Conservation (phyloP, 92 coral and sea anemone genomes). For the Palythoa caribaeorum region DNA sequence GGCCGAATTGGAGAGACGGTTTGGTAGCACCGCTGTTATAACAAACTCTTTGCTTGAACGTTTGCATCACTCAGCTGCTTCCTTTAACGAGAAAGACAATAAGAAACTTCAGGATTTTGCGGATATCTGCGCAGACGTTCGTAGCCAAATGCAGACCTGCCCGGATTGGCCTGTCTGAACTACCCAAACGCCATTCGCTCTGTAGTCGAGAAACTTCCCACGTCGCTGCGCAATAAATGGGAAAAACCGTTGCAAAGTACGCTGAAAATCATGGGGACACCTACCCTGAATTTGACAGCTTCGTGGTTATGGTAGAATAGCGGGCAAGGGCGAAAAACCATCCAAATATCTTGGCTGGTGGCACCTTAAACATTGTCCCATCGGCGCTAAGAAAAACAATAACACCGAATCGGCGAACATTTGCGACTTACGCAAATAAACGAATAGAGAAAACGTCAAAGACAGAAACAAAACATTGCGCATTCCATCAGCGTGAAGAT, state of each 20-base stretch:
- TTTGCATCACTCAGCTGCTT: conserved; percentile 37
- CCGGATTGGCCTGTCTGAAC: conserved; percentile 61
- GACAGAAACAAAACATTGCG: conserved; percentile 33
- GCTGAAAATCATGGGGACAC: conserved; percentile 44
- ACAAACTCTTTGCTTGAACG: conserved; percentile 67
- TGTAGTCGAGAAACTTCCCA: background rate
- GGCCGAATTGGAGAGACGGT: conserved; percentile 67
- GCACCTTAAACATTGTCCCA: background rate
- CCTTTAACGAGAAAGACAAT: conserved; percentile 35
- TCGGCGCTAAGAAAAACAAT: background rate
- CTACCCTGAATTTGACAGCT: conserved; percentile 43
- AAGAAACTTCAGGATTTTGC: conserved; percentile 49
- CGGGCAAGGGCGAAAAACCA: conserved; percentile 47
- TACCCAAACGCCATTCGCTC: background rate
- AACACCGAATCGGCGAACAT: conserved; percentile 6
- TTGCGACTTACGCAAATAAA: background rate
- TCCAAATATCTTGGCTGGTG: conserved; percentile 59
- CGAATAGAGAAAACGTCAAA: background rate
- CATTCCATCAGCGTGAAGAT: conserved; percentile 50
- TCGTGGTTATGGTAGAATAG: conserved; percentile 31
- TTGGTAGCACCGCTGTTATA: conserved; percentile 69
- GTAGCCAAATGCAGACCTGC: conserved; percentile 43
- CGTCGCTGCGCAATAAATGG: conserved; percentile 8
- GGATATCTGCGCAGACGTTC: conserved; percentile 55
- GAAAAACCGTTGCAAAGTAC: conserved; percentile 17